phyloP scores from a whole-genome alignment of 2,113 vertebrate genomes.

The Symphodus melops region DNA sequence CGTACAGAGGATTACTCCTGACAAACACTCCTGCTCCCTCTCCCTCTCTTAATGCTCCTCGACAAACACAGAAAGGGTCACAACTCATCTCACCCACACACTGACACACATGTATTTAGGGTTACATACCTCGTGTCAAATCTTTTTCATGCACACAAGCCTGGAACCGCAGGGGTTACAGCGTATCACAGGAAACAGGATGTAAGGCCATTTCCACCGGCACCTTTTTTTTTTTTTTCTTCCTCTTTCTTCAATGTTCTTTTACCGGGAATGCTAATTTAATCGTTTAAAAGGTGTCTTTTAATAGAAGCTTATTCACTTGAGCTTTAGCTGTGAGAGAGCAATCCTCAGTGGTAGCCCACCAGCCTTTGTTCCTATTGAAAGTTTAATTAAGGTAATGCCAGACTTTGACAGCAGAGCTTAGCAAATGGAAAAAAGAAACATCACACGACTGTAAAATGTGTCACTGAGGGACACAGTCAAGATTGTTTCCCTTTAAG shows the following conservation, averaged over 20 bases:
- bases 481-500: constrained; percentile 10
- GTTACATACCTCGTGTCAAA: constrained; percentile 35
- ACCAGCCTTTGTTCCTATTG: constrained; percentile 59
- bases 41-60: constrained; percentile 35
- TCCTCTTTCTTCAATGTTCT: background rate
- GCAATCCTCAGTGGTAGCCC: constrained; percentile 48
- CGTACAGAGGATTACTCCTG: constrained; percentile 72
- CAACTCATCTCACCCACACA: constrained; percentile 73
- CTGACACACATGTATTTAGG: constrained; percentile 41
- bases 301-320: constrained; percentile 69
- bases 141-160: background rate
- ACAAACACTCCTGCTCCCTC: constrained; percentile 56
- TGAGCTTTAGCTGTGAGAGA: constrained; percentile 58
- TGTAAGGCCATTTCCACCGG: constrained; percentile 30
- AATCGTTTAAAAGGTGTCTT: constrained; percentile 70
- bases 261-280: constrained; percentile 65
- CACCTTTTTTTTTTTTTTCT: background rate
- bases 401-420: constrained; percentile 48
- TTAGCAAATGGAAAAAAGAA: constrained; percentile 49
- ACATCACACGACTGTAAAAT: constrained; percentile 39
- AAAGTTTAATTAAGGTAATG: constrained; percentile 70
- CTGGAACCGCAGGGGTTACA: constrained; percentile 36
- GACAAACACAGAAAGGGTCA: constrained; percentile 57
- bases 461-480: constrained; percentile 30
- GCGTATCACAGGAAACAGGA: constrained; percentile 10